Base-by-base conservation (phyloP, 1,140 invertebrate species). In the Heliothis virescens region DNA sequence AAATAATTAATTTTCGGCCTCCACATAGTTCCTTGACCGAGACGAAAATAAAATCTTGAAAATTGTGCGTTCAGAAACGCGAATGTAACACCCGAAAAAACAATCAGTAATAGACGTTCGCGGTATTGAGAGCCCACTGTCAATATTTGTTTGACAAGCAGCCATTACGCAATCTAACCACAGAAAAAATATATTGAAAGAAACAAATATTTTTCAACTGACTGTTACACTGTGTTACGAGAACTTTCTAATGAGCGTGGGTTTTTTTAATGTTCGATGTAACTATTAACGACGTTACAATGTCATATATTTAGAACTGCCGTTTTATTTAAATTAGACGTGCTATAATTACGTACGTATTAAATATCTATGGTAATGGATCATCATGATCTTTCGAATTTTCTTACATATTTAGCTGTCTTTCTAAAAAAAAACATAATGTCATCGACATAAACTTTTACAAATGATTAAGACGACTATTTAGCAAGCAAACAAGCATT, bases 11-110 rank as follows among this genome's bases (percentile, higher is more conserved):
- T 74, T 69, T 80, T 71, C 75, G 74, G 63, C 59, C 65, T 21
- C 41, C 16, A 21, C 48, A 15, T 29, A 65, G 79, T 78, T 86
- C 80, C 83, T 84, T 85, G 85, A 86, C 85, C 83, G 79, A 75
- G 57, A 81, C 79, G 13, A 81, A 77, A 77, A 81, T 81, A 78
- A 79, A 73, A 60, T 1, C 16, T 26, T 10, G 1, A 11, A n/a
- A 15, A 16, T 48, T 77, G 48, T 11, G 65, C 48, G 2, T 0
- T 18, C 21, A 69, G 52, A 26, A 69, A 15, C 15, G 48, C 65
- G 65, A 29, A 52, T 52, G 18, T 26, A 3, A 3, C 4, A 1
- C 21, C 21, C 21, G 21, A 26, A 41, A 41, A 7, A 41, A n/a
- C n/a, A n/a, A 7, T 26, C 5, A 13, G 13, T 2, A 67, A 50